Conservation (phyloP, 2,888 invertebrate genomes). For the Hirudinaria manillensis region DNA sequence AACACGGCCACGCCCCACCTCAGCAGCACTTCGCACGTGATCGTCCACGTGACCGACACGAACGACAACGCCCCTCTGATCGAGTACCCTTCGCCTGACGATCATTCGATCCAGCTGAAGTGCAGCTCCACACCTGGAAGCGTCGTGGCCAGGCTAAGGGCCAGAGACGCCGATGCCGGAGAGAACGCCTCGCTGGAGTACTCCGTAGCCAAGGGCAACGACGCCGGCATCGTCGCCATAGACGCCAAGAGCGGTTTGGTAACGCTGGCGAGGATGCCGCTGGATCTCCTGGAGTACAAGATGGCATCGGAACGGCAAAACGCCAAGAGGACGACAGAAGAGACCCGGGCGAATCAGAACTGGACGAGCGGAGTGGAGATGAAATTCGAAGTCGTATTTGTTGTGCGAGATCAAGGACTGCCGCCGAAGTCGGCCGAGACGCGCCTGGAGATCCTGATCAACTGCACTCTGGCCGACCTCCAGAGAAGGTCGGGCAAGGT, state of each 20-base stretch:
- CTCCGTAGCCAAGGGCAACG: constrained; percentile 49
- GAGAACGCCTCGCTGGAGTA: constrained; percentile 38
- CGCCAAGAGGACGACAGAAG: not conserved
- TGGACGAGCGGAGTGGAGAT: not conserved
- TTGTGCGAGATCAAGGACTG: constrained; percentile 27
- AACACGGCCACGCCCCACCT: constrained; percentile 30
- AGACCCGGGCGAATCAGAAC: not conserved
- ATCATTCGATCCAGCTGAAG: constrained; percentile 33
- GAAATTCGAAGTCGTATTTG: constrained; percentile 12
- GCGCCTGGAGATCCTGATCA: constrained; percentile 9
- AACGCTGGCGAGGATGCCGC: constrained; percentile 35
- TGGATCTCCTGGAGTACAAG: constrained; percentile 9
- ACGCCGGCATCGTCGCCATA: constrained; percentile 53
- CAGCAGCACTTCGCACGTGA: constrained; percentile 31
- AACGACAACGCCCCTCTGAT: constrained; percentile 39
- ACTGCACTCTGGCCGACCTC: constrained; percentile 1
- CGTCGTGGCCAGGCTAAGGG: constrained; percentile 29
- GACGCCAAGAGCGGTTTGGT: constrained; percentile 54
- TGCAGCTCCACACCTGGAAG: not conserved
- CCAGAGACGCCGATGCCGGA: constrained; percentile 37
- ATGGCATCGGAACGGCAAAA: not conserved
- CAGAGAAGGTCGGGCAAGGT: not conserved
- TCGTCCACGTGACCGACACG: constrained; percentile 35
- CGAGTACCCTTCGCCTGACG: constrained; percentile 34
- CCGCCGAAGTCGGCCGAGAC: constrained; percentile 30